Evolutionary conservation across 30 jellyfish, hydroid and myxozoan genomes (phyloP).

Genomic region (Turritopsis dohrnii): DNA sequence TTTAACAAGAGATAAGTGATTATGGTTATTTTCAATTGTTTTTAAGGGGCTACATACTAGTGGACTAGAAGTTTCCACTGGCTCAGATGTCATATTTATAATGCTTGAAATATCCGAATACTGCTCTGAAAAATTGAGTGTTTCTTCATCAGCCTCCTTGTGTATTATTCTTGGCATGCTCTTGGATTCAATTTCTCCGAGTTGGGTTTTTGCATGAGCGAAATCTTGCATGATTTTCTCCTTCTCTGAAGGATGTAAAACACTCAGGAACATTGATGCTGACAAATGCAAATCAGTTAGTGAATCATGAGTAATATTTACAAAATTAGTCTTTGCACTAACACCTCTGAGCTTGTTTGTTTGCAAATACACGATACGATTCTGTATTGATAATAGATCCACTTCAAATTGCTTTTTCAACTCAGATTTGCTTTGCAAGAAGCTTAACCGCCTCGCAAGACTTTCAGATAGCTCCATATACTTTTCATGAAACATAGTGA

Average conservation of each 20-base stretch:
- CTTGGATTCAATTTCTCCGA: not conserved
- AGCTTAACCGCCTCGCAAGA: not conserved
- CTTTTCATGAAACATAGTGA: conserved; percentile 15
- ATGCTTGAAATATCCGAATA: not conserved
- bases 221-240: not conserved
- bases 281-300: not conserved
- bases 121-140: not conserved
- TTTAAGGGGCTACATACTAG: not conserved
- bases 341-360: not conserved
- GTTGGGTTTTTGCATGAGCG: not conserved
- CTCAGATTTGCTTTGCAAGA: conserved; percentile 1
- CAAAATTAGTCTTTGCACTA: not conserved
- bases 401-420: conserved; percentile 7
- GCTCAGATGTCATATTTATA: not conserved
- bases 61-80: conserved; percentile 19
- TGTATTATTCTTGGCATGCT: too few species aligned
- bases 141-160: not conserved
- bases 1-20: not conserved
- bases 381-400: not conserved
- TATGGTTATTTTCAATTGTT: not conserved
- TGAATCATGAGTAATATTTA: not conserved
- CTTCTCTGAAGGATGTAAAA: not conserved
- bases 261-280: conserved; percentile 10
- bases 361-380: not conserved
- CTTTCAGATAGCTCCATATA: not conserved